Percentiles rank a stretch among this genome's conserved stretches.
Conservation (phyloP, 35 echinoderm and acorn worm species). For the Heliocidaris erythrogramma region DNA sequence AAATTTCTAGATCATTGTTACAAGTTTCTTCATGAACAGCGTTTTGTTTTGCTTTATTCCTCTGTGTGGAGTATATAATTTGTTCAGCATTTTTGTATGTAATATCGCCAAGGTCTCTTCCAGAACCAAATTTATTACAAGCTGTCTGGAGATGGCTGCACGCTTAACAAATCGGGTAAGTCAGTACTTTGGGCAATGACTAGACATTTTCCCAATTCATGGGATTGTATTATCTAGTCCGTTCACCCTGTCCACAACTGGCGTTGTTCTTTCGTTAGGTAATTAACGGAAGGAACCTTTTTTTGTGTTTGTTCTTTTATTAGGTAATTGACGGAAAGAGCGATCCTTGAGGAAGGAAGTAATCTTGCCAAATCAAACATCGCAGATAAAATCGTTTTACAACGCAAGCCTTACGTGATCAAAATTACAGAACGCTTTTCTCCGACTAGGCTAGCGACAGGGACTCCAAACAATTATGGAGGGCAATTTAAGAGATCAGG, state of each 20-base stretch:
- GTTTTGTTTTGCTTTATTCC: no score
- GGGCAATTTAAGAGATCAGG: slow-evolving; percentile 14
- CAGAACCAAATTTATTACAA: no score
- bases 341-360: neutral
- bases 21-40: neutral
- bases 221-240: neutral
- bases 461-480: neutral
- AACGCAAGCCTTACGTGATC: neutral
- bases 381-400: neutral
- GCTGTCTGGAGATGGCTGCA: neutral
- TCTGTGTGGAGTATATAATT: no score
- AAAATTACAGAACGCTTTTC: neutral
- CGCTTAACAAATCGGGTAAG: no score
- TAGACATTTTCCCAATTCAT: neutral
- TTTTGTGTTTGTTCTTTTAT: neutral
- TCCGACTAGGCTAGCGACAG: neutral
- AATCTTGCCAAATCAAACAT: neutral
- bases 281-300: neutral
- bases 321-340: neutral
- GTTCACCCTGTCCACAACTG: no score
- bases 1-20: no score
- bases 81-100: no score
- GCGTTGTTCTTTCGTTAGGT: no score
- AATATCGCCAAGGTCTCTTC: no score
- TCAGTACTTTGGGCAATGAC: no score